A percentile compares a stretch with the other conserved stretches of the same genome.
Evolutionary conservation across 2,113 vertebrate genomes (phyloP).

Genomic region (Vicugna pacos): DNA sequence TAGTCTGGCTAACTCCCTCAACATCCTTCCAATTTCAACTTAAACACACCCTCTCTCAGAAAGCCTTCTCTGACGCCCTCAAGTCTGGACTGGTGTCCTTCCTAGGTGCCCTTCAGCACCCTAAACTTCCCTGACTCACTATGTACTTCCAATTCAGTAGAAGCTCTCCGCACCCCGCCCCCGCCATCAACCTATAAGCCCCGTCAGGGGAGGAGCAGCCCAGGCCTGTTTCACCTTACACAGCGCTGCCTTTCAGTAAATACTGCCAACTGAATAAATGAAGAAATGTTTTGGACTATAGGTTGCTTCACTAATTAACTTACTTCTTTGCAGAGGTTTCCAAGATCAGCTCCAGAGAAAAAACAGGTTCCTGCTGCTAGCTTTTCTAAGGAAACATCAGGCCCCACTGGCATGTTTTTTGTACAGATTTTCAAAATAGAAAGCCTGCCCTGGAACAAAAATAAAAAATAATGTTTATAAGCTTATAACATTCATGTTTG

Average conservation of each 20-base stretch:
- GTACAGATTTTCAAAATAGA: conserved; percentile 92
- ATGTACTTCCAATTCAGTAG: background rate
- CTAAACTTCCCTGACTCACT: background rate
- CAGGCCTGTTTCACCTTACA: background rate
- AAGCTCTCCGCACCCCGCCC: background rate
- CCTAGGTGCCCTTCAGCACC: background rate
- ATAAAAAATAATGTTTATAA: conserved; percentile 7
- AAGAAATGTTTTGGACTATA: background rate
- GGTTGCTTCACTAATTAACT: conserved; percentile 65
- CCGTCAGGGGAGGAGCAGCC: background rate
- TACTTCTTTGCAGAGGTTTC: conserved; percentile 97
- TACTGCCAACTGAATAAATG: background rate
- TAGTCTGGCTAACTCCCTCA: background rate
- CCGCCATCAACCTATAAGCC: background rate
- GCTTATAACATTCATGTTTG: background rate
- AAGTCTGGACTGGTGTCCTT: background rate
- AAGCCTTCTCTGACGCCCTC: background rate
- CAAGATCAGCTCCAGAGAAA: conserved; percentile 96
- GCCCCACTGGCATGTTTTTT: conserved; percentile 88
- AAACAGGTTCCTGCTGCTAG: conserved; percentile 88
- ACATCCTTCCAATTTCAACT: background rate
- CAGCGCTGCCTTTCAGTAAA: background rate
- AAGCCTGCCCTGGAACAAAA: conserved; percentile 89
- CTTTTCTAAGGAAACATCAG: conserved; percentile 90
- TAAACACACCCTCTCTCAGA: background rate